Conservation (phyloP, 2,113 vertebrate genomes). For the Hemibagrus wyckioides region DNA sequence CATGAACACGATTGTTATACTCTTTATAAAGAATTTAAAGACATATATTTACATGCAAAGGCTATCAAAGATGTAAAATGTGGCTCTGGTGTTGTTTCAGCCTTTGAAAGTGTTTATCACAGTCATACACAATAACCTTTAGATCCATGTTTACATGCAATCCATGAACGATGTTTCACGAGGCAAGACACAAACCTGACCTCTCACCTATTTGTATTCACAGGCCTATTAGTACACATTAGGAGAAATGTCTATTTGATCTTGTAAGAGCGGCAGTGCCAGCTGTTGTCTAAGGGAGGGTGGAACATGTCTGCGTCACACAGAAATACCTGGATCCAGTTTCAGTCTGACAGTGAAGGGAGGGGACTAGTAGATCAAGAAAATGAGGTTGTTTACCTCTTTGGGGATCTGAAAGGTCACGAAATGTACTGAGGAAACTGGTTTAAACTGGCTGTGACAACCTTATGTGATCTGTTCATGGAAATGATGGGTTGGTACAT, state of each 20-base stretch:
- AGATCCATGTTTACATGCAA: not conserved
- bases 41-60: not conserved
- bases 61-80: not conserved
- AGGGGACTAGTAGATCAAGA: constrained; percentile 51
- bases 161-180: not conserved
- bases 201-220: constrained; percentile 13
- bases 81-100: not conserved
- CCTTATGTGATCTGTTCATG: not conserved
- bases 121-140: not conserved
- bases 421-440: constrained; percentile 49
- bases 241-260: constrained; percentile 5
- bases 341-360: constrained; percentile 54
- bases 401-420: constrained; percentile 57
- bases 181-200: not conserved
- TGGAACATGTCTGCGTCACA: constrained; percentile 34
- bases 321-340: constrained; percentile 53
- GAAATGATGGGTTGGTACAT: not conserved
- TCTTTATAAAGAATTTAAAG: not conserved
- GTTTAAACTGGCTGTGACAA: constrained; percentile 58
- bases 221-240: constrained; percentile 3
- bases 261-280: not conserved
- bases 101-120: not conserved
- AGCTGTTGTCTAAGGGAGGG: constrained; percentile 1
- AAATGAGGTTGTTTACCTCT: constrained; percentile 66
- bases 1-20: not conserved